Evolutionary conservation across 2,113 vertebrate genomes (phyloP).

Genomic region (Tauraco erythrolophus): DNA sequence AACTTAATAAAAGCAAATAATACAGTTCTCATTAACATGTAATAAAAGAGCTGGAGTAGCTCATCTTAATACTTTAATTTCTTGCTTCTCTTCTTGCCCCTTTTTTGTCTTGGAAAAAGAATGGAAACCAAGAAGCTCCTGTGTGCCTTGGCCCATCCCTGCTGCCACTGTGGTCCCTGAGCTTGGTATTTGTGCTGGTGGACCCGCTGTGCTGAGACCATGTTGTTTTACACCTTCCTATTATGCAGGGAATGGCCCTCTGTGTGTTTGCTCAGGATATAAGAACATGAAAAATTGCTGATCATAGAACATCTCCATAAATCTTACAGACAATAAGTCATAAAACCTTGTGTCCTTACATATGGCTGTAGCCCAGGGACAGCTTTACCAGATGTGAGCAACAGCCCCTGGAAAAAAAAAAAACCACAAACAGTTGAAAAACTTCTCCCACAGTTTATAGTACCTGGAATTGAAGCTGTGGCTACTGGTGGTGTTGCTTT

Average conservation of each 20-base stretch:
- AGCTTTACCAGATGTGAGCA: conserved; percentile 71
- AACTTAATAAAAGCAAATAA: conserved; percentile 53
- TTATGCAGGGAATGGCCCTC: neutral
- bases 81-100: neutral
- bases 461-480: neutral
- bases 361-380: conserved; percentile 73
- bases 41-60: conserved; percentile 42
- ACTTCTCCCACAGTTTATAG: conserved; percentile 21
- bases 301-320: conserved; percentile 88
- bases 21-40: conserved; percentile 56
- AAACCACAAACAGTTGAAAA: conserved; percentile 26
- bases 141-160: neutral
- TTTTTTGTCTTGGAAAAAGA: conserved; percentile 9
- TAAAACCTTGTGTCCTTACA: conserved; percentile 86
- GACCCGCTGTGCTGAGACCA: neutral
- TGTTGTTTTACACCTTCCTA: neutral
- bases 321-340: conserved; percentile 87
- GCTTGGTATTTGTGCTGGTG: neutral
- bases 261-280: conserved; percentile 51
- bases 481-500: neutral
- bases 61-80: conserved; percentile 64
- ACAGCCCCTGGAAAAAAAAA: conserved; percentile 1
- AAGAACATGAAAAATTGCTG: conserved; percentile 87
- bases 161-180: neutral
- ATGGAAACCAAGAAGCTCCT: neutral